Conservation (phyloP, 2,888 invertebrate species). For the Caenorhabditis sp. region DNA sequence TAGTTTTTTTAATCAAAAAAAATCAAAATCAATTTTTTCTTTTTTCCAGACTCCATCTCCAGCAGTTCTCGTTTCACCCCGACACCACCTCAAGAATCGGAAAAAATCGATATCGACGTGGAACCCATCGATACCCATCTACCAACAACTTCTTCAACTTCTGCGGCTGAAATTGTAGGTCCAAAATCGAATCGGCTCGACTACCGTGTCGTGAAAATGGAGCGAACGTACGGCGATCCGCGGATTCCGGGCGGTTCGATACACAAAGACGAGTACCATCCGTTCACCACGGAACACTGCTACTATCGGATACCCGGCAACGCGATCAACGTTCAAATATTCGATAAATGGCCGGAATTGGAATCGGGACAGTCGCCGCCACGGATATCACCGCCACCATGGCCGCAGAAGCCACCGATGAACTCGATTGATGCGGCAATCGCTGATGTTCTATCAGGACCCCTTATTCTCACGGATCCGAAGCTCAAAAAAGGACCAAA, state of each 20-base stretch:
- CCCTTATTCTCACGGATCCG: conserved; percentile 20
- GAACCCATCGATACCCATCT: too few species aligned
- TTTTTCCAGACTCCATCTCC: neutral
- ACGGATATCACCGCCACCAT: conserved; percentile 32
- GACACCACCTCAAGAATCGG: neutral
- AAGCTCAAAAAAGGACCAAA: too few species aligned
- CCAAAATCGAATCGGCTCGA: neutral
- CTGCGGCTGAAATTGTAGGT: too few species aligned
- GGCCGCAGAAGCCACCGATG: neutral
- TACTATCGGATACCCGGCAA: conserved; percentile 27
- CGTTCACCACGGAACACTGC: conserved; percentile 55
- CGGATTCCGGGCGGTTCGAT: neutral
- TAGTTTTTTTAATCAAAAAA: too few species aligned
- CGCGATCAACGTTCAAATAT: conserved; percentile 24
- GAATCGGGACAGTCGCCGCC: neutral
- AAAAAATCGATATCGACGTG: too few species aligned
- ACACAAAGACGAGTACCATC: conserved; percentile 46
- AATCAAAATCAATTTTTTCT: neutral
- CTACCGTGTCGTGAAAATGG: conserved; percentile 19
- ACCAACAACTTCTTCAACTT: too few species aligned
- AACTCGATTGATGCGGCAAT: too few species aligned
- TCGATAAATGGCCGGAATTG: conserved; percentile 16
- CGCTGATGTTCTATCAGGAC: conserved; percentile 10
- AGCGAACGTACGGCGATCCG: neutral
- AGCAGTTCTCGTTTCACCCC: neutral